Conservation (phyloP, 2,888 invertebrate genomes). For the Caenorhabditis sp. region DNA sequence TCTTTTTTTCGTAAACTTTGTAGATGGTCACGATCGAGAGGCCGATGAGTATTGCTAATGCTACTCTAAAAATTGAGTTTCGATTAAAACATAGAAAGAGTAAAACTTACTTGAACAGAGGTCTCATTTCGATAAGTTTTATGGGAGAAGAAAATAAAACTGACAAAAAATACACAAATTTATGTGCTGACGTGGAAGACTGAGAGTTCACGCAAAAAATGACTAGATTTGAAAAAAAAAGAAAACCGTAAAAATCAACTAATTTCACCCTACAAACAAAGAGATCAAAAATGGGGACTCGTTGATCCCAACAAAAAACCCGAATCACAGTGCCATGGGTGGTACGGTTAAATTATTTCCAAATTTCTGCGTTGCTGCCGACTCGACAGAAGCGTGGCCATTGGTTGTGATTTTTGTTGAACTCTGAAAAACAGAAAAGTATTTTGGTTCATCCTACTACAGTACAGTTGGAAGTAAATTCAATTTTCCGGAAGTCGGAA, state of each 20-base stretch:
- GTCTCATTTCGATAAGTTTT: too few species aligned
- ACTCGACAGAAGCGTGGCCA: conserved; percentile 3
- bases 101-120: neutral
- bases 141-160: too few species aligned
- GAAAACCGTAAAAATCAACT: too few species aligned
- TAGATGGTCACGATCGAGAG: neutral
- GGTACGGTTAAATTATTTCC: conserved; percentile 37
- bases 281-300: too few species aligned
- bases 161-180: too few species aligned
- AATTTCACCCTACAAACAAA: too few species aligned
- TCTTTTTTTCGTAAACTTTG: neutral
- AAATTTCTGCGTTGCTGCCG: conserved; percentile 20
- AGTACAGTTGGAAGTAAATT: too few species aligned
- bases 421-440: neutral
- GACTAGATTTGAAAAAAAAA: neutral
- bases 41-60: neutral
- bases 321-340: conserved; percentile 33
- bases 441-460: too few species aligned
- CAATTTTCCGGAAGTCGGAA: too few species aligned
- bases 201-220: neutral
- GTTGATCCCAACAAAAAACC: neutral
- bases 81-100: too few species aligned
- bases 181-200: too few species aligned
- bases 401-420: neutral
- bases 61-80: neutral